A percentile compares a stretch with the other conserved stretches of the same genome.
Evolutionary conservation across 2,888 invertebrate genomes (phyloP).

Genomic region (Ariolimax columbianus): DNA sequence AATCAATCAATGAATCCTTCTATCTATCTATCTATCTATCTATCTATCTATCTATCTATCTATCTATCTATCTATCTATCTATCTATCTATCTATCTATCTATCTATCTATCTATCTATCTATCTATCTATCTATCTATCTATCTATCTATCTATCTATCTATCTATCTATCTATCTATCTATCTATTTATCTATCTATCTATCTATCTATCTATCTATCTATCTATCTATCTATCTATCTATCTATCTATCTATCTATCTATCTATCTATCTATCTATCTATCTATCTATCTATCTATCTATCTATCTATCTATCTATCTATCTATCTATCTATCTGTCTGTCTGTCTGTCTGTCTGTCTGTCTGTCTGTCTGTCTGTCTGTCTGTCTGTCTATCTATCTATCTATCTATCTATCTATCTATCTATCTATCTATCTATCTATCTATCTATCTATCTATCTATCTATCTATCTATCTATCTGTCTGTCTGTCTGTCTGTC

Average conservation of each 20-base stretch:
- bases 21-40: conserved; percentile 19
- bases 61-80: conserved; percentile 31
- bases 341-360: not conserved
- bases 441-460: conserved; percentile 14
- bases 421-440: conserved; percentile 14
- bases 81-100: conserved; percentile 30
- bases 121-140: conserved; percentile 24
- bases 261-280: conserved; percentile 35
- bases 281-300: conserved; percentile 11
- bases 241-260: conserved; percentile 40
- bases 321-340: no score
- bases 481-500: no score
- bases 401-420: no score
- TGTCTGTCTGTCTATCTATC: no score
- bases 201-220: conserved; percentile 34
- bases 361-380: not conserved
- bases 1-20: no score
- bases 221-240: conserved; percentile 41
- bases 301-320: no score
- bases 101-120: conserved; percentile 17
- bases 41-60: conserved; percentile 16
- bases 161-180: conserved; percentile 21
- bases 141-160: conserved; percentile 20
- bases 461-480: no score
- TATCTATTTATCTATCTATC: no score